These are phyloP conservation scores for Oithona nana DNA, from an alignment of 2,888 invertebrate genomes.

Conservation along the genomic window DNA sequence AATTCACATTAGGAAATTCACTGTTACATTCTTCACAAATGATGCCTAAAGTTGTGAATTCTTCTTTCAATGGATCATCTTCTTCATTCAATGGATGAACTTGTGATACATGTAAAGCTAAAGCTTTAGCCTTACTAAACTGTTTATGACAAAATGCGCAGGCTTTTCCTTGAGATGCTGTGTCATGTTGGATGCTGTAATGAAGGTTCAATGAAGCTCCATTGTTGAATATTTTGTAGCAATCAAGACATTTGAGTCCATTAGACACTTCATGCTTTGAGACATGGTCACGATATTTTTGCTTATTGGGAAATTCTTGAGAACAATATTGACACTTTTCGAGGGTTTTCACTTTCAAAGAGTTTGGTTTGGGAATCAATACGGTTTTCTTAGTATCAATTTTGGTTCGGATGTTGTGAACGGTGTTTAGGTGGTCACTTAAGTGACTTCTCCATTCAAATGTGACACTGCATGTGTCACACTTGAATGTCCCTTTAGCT, in stretches of 20 bases:
- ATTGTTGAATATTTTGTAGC: background rate
- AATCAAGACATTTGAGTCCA: background rate
- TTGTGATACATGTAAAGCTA: background rate
- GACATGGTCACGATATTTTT: background rate
- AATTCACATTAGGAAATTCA: background rate
- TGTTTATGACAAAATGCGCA: background rate
- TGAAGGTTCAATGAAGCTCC: background rate
- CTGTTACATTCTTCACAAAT: background rate
- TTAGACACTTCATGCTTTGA: background rate
- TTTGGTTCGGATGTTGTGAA: background rate
- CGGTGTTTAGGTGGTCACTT: background rate
- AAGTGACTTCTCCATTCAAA: background rate
- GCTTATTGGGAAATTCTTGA: background rate
- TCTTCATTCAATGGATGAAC: background rate
- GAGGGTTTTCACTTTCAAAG: background rate
- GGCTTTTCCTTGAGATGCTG: background rate
- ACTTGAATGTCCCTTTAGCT: background rate
- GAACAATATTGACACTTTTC: background rate
- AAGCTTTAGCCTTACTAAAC: background rate
- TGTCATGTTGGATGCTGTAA: background rate
- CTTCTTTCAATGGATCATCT: background rate
- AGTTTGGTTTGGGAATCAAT: background rate
- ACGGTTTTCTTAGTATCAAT: background rate
- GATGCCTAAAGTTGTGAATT: background rate
- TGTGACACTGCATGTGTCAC: background rate